Evolutionary conservation across 2,113 vertebrate genomes (phyloP), one percentile per base, ranked within the genome.

Genomic region (Guaruba guarouba): DNA sequence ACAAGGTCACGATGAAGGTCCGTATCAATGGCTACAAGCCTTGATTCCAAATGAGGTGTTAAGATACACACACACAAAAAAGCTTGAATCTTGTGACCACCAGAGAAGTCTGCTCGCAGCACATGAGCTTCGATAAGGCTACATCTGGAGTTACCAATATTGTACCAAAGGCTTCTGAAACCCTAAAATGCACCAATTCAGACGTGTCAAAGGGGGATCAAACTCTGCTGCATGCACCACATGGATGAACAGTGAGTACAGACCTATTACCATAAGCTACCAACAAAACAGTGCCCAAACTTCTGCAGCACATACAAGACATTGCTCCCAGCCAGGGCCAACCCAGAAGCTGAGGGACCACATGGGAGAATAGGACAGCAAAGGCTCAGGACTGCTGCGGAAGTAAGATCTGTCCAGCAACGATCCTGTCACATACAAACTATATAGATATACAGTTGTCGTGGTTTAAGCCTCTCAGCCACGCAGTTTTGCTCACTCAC

Each of bases 11-110:
- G 3, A 33, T 29, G 39, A 76, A 74, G 51, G 28, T 27, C 29
- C 1, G 0, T 6, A 14, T 8, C 18, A 28, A 28, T 2, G 37
- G 23, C n/a, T 44, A 27, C 16, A 67, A 27, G 8, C 7, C 18
- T 62, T 24, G 23, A 22, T 51, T 37, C 28, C 76, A 52, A 18
- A 46, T 17, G 22, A 83, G 33, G n/a, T 5, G 7, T 63, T 55
- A 41, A 61, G 7, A 49, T 7, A 41, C n/a, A 41, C 20, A 57
- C 55, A 35, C 57, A n/a, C 9, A 35, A 68, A 73, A 48, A 11
- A 18, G 9, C 27, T 23, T 48, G 22, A 67, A 24, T 18, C 22
- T 55, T 54, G 18, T 43, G 23, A 71, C 29, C 17, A 46, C 33
- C 46, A 73, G 27, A 52, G 17, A 61, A 61, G 17, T 48, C 59